Base-by-base conservation (phyloP, 2,888 invertebrate species). In the Leptopterna dolabrata region DNA sequence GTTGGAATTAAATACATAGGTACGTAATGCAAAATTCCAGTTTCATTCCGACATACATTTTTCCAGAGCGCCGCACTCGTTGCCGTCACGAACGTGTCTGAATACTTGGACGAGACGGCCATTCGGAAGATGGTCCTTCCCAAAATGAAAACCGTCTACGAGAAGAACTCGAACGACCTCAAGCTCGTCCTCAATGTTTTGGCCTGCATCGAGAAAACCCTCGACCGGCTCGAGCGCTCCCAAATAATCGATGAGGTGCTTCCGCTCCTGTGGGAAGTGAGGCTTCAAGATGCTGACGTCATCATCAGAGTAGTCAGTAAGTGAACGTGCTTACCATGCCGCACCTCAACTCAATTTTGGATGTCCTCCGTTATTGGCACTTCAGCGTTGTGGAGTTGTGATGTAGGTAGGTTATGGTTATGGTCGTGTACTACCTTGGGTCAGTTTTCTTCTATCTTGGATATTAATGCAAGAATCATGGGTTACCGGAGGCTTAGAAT, bases 291-390 rank as follows among this genome's bases (percentile, higher is more conserved):
- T 92, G 96, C 98, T 11, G 96, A 97, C 91, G 96, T 98, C 90
- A 95, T 97, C 90, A 94, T 96, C 91, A 95, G 97, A 92, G 96
- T 98, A 92, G 97, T 98, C 92, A 96, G 98, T 98, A 95, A 97
- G 97, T 97, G 93, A 89, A 86, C 19, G 13, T 29, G 1, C 41
- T 36, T n/a, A n/a, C n/a, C n/a, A n/a, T n/a, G n/a, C n/a, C n/a
- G n/a, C n/a, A n/a, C n/a, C n/a, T n/a, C n/a, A n/a, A n/a, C n/a
- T n/a, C n/a, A n/a, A n/a, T n/a, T n/a, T n/a, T n/a, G n/a, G n/a
- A n/a, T n/a, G n/a, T n/a, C n/a, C n/a, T n/a, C n/a, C n/a, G n/a
- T n/a, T n/a, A n/a, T n/a, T n/a, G n/a, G n/a, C n/a, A n/a, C n/a
- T n/a, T n/a, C n/a, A n/a, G n/a, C n/a, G n/a, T n/a, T n/a, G n/a